Evolutionary conservation across 1,140 invertebrate species (phyloP), one percentile per base, ranked within the genome.

Genomic region (Drosophila cardini): DNA sequence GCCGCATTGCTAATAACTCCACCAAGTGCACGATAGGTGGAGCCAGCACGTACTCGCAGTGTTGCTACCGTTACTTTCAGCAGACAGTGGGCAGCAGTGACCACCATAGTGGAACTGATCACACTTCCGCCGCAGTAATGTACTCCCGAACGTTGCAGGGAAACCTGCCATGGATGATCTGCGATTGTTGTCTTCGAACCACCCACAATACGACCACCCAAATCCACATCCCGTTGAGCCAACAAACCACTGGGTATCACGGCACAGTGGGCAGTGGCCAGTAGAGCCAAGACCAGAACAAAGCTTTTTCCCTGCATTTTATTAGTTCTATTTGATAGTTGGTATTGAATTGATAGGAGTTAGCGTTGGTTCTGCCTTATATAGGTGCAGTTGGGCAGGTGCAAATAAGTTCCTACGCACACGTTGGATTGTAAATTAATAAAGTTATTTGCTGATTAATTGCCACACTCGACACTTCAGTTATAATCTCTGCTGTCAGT

Each of bases 61-160:
- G 62, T 42, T 5, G 74, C 65, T 1, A 50, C 52, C 0, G 71
- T 76, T n/a, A 63, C 53, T 1, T 32, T 48, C 21, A 60, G 7
- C 16, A 85, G 57, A 8, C 82, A 85, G 36, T 85, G 82, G 13
- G 82, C 82, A 9, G 82, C 82, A 8, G 82, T 86, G 0, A 85
- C 43, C 2, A 94, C 90, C 64, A 92, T 93, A 6, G 72, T 72
- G 18, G 26, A 53, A 76, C 78, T 72, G 72, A 95, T 92, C 52
- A 95, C 92, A 8, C 93, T 93, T 8, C 93, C 95, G 8, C 94
- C 94, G 76, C 95, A 95, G 18, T 45, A 61, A 60, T 93, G 93
- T 4, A 58, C 57, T 30, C 89, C 80, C 0, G 60, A 63, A 5
- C 67, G 65, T 9, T 85, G 83, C 18, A 89, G 21, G 1, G 89